Evolutionary conservation across 2,888 invertebrate genomes (phyloP), one percentile per base, ranked within the genome.

Genomic region (Temnothorax rugatulus): DNA sequence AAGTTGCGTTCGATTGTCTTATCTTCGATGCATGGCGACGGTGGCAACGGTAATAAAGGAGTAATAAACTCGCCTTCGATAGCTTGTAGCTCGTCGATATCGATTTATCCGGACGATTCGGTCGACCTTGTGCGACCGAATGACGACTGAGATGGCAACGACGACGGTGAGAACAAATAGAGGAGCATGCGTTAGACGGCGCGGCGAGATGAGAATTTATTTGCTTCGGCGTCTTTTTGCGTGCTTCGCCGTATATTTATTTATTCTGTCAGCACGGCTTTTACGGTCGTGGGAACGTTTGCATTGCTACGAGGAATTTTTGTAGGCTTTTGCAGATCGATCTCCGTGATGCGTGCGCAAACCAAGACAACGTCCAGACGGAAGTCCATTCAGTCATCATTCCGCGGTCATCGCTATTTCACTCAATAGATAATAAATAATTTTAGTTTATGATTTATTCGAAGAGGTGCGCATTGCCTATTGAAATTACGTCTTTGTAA

Each of bases 1-100:
- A 41, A 66, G 9, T 25, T 47, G 54, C 59, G 59, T 73, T 79
- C 82, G 81, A 84, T 87, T 71, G 59, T 82, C 73, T 68, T 38
- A 74, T 83, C 74, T 83, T 82, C 9, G 79, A 79, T 63, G 75
- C 68, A 86, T 50, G 68, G 50, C 77, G 66, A 29, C 63, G 69
- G n/a, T 52, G 41, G 76, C 64, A 63, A 34, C 8, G 68, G 68
- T 76, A 86, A 88, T 88, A 88, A 88, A 88, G 87, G 82, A 76
- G 75, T 54, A 83, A 82, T 86, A 88, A 88, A 88, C 66, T 69
- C 74, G 52, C 63, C 54, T 50, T 59, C 74, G 77, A 83, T 82
- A 29, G 29, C 29, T 29, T 29, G 66, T 57, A 68, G 29, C 84
- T 85, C 68, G 76, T 64, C 64, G 82, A 75, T 86, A 88, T 88